Evolutionary conservation across 1,140 invertebrate species (phyloP).

Genomic region (Lepidostoma basale): DNA sequence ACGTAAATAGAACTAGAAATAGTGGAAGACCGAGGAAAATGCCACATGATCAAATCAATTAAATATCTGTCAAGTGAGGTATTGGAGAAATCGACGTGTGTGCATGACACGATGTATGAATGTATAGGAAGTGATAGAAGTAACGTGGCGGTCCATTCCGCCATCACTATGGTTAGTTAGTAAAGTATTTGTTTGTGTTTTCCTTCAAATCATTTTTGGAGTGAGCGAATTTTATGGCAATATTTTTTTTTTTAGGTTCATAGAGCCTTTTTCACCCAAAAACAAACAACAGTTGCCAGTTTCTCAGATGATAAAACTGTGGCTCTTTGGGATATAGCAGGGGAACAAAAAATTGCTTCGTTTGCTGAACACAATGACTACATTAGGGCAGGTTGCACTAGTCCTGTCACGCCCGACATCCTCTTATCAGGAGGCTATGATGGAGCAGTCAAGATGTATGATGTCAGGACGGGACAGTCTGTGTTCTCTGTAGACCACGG

Average conservation of each 20-base stretch:
- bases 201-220: no score
- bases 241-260: conserved; percentile 67
- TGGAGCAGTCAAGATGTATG: conserved; percentile 88
- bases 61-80: no score
- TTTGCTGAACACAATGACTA: conserved; percentile 82
- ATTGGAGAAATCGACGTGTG: no score
- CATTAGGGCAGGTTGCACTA: conserved; percentile 79
- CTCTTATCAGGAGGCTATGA: conserved; percentile 93
- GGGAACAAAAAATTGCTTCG: conserved; percentile 70
- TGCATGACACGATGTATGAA: no score
- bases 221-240: no score
- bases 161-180: no score
- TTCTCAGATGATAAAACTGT: conserved; percentile 95
- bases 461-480: conserved; percentile 75
- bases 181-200: no score
- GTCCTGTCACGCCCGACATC: conserved; percentile 75
- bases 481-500: conserved; percentile 85
- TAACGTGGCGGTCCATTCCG: no score
- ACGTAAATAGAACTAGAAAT: no score
- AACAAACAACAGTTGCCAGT: conserved; percentile 80
- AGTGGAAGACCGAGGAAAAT: no score
- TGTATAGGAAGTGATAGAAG: no score
- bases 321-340: conserved; percentile 87
- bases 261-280: conserved; percentile 80
- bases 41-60: no score